Conservation (phyloP, 2,113 vertebrate species). For the Acanthisitta chloris region DNA sequence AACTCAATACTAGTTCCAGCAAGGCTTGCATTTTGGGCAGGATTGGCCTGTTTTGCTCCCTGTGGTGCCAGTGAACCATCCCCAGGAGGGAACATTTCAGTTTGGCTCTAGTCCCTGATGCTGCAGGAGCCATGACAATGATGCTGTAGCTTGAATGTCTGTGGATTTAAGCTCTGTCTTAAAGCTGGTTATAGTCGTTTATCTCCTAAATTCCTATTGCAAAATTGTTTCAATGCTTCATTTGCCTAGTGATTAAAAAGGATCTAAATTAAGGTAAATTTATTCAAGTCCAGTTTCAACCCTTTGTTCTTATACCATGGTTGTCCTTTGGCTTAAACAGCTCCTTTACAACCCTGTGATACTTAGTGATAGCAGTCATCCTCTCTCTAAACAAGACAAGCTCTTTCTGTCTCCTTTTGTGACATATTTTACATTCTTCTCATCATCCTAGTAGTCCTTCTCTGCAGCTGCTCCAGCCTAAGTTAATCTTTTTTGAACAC, state of each 20-base stretch:
- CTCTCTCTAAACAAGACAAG: conserved; percentile 2
- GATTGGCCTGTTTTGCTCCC: not conserved
- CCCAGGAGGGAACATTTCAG: not conserved
- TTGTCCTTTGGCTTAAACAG: conserved; percentile 20
- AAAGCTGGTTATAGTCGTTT: not conserved
- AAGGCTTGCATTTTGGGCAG: not conserved
- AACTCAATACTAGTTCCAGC: not conserved
- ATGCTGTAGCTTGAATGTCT: not conserved
- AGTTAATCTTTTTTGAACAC: conserved; percentile 57
- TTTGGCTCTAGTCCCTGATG: not conserved
- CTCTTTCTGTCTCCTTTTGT: conserved; percentile 18
- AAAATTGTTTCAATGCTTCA: conserved; percentile 22
- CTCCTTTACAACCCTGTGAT: not conserved
- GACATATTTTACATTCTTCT: conserved; percentile 34
- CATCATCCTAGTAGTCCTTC: conserved; percentile 25
- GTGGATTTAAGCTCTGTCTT: not conserved
- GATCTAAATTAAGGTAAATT: conserved; percentile 1
- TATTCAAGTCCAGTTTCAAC: conserved; percentile 17
- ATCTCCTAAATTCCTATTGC: conserved; percentile 13
- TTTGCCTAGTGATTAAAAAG: conserved; percentile 42
- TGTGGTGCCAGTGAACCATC: not conserved
- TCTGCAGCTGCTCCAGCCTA: conserved; percentile 45
- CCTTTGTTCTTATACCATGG: not conserved
- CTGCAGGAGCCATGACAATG: not conserved
- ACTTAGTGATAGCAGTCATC: conserved; percentile 23